A percentile compares a stretch with the other conserved stretches of the same genome.
phyloP scores from a whole-genome alignment of 2,797 vertebrate species.

The Menidia menidia region DNA sequence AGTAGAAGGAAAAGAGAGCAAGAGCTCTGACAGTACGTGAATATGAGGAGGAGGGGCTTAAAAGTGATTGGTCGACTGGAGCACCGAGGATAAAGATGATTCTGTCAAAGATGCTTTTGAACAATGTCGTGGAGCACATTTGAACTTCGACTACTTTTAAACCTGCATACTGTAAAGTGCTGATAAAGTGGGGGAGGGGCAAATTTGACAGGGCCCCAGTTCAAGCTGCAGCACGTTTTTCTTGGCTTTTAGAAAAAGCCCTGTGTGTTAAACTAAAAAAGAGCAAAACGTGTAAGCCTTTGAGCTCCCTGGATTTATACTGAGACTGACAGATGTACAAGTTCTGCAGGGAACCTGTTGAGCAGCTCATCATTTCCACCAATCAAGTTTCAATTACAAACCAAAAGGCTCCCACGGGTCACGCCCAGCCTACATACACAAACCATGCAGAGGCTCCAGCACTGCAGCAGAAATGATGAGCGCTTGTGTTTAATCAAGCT shows the following conservation, averaged over 20 bases:
- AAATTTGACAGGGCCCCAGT: constrained; percentile 21
- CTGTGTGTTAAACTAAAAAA: background rate
- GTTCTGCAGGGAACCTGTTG: constrained; percentile 1
- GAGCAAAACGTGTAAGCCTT: background rate
- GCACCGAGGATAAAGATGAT: constrained; percentile 27
- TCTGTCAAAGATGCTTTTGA: background rate
- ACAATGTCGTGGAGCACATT: too few species aligned
- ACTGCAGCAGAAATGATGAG: background rate
- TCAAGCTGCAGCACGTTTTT: too few species aligned
- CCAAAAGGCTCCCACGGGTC: constrained; percentile 5
- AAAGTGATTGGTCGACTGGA: constrained; percentile 53
- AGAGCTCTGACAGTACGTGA: background rate
- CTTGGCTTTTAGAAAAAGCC: too few species aligned
- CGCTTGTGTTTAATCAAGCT: background rate
- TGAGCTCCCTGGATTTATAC: constrained; percentile 8
- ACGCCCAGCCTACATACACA: constrained; percentile 14
- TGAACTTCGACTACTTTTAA: too few species aligned
- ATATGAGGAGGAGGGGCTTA: background rate
- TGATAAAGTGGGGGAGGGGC: background rate
- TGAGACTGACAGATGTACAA: too few species aligned
- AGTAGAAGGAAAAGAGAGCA: constrained; percentile 8
- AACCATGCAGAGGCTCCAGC: background rate
- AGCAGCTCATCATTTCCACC: background rate
- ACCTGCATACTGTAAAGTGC: too few species aligned
- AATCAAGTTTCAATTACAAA: constrained; percentile 7